phyloP scores from a whole-genome alignment of 2,113 vertebrate species.

The Aplodontia rufa region DNA sequence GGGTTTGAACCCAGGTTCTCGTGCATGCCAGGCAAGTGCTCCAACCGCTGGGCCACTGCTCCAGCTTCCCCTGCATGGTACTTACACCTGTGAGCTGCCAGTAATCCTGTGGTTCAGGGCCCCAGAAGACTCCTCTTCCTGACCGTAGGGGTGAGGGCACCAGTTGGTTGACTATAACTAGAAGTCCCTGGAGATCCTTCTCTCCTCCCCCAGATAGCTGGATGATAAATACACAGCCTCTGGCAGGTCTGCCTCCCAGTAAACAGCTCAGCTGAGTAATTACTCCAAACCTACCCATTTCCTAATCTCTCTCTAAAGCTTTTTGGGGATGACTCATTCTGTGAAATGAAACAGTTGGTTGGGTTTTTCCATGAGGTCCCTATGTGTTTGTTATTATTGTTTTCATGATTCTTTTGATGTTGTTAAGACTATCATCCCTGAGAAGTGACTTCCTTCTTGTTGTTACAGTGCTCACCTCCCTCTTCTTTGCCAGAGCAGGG shows the following conservation, averaged over 20 bases:
- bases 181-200: background rate
- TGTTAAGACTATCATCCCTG: background rate
- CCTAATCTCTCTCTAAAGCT: background rate
- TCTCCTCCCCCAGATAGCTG: background rate
- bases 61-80: background rate
- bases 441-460: background rate
- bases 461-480: background rate
- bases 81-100: background rate
- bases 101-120: fast-evolving
- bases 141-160: background rate
- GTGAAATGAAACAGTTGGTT: background rate
- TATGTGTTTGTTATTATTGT: background rate
- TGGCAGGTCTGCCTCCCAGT: background rate
- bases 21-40: no score
- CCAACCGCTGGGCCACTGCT: no score
- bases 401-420: background rate
- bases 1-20: no score
- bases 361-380: constrained; percentile 40
- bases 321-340: constrained; percentile 47
- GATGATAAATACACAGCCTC: background rate
- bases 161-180: background rate
- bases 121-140: background rate
- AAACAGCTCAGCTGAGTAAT: background rate
- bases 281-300: constrained; percentile 22
- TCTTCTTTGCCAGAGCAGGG: background rate